These are phyloP conservation scores for Lateolabrax maculatus DNA, from an alignment of 2,797 vertebrate species.

Conservation along the genomic window DNA sequence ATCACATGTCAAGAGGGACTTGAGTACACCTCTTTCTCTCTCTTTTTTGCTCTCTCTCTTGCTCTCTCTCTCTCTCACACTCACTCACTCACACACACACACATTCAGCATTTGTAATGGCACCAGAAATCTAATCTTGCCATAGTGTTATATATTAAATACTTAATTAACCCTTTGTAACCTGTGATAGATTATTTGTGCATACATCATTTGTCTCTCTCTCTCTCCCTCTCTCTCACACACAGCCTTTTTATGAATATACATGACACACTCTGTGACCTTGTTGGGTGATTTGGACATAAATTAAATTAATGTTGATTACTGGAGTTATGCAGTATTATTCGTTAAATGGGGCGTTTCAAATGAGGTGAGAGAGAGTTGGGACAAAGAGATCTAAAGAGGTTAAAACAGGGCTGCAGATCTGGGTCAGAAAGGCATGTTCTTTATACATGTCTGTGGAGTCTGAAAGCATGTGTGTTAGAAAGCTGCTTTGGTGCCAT, in stretches of 20 bases:
- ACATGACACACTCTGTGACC: constrained; percentile 34
- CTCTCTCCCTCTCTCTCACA: background rate
- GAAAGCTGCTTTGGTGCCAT: background rate
- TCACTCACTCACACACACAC: constrained; percentile 15
- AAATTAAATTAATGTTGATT: constrained; percentile 60
- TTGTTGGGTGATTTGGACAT: constrained; percentile 27
- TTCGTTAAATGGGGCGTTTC: constrained; percentile 39
- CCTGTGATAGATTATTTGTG: constrained; percentile 42
- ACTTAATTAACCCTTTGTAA: constrained; percentile 64
- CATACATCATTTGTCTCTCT: constrained; percentile 24
- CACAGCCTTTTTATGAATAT: constrained; percentile 17
- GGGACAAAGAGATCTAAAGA: constrained; percentile 11
- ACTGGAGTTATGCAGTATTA: constrained; percentile 26
- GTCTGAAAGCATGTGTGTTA: background rate
- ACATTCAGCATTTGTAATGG: constrained; percentile 15
- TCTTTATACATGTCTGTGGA: background rate
- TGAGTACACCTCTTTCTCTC: background rate
- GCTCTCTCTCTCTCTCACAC: no score
- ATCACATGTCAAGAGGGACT: constrained; percentile 29
- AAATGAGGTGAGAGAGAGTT: constrained; percentile 26
- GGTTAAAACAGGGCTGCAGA: constrained; percentile 5
- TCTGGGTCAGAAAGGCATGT: constrained; percentile 21
- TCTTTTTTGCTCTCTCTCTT: background rate
- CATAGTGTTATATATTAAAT: constrained; percentile 50
- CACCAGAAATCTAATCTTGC: constrained; percentile 36